phyloP scores from a whole-genome alignment of 1,140 invertebrate genomes.

The Sitophilus oryzae region DNA sequence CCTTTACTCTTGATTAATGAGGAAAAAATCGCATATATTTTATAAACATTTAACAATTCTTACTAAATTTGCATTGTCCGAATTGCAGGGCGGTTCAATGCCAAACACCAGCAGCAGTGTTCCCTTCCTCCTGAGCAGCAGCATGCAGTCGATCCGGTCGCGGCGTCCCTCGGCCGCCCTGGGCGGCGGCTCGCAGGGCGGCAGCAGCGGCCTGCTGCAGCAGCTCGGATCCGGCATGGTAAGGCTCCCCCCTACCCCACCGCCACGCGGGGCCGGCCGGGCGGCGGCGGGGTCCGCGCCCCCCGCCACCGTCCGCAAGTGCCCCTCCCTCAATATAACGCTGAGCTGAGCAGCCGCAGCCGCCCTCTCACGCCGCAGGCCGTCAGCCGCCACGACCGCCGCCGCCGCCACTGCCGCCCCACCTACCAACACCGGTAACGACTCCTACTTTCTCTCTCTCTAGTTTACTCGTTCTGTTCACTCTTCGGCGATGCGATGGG shows the following conservation, averaged over 20 bases:
- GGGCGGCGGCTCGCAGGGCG: slow-evolving; percentile 60
- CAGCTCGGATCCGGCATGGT: slow-evolving; percentile 82
- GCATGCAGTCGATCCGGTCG: slow-evolving; percentile 75
- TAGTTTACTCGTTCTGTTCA: slow-evolving; percentile 8
- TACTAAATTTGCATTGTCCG: slow-evolving; percentile 3
- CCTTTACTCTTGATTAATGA: too few relatives aligned
- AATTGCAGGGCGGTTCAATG: slow-evolving; percentile 72
- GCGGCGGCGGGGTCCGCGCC: slow-evolving; percentile 60
- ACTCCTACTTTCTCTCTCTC: slow-evolving; percentile 18
- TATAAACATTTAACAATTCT: too few relatives aligned
- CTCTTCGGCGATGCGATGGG: slow-evolving; percentile 14
- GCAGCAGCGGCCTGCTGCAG: slow-evolving; percentile 63
- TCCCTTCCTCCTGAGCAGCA: slow-evolving; percentile 72
- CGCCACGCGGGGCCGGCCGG: slow-evolving; percentile 54
- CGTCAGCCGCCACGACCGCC: slow-evolving; percentile 9
- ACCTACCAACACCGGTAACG: slow-evolving; percentile 10
- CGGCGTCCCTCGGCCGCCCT: slow-evolving; percentile 65
- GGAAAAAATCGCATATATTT: too few relatives aligned
- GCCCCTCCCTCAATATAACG: slow-evolving; percentile 62
- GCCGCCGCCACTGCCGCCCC: slow-evolving; percentile 5
- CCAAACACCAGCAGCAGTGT: slow-evolving; percentile 83
- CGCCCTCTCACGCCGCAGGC: slow-evolving; percentile 6
- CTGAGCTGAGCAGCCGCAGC: slow-evolving; percentile 42
- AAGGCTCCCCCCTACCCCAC: slow-evolving; percentile 66
- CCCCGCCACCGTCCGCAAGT: slow-evolving; percentile 73